A percentile compares a stretch with the other conserved stretches of the same genome.
Conservation (phyloP, 92 coral and sea anemone species). For the Ricordea florida region DNA sequence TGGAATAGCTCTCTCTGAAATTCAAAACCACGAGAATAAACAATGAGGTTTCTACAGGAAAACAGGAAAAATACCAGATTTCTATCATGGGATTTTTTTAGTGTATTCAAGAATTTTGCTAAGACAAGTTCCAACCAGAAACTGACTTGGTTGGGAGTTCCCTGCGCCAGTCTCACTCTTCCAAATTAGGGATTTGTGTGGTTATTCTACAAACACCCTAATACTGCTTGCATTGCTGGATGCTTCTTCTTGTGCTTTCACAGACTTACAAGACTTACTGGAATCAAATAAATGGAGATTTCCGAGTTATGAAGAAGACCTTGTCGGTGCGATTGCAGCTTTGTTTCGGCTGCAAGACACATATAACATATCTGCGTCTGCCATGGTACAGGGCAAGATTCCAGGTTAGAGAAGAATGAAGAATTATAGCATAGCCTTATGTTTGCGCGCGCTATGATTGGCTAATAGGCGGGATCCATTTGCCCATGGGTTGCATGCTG, state of each 20-base stretch:
- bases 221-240: background rate
- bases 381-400: conserved; percentile 69
- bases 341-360: conserved; percentile 90
- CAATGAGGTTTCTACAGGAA: too few relatives aligned
- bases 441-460: background rate
- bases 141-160: too few relatives aligned
- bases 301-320: conserved; percentile 67
- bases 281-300: conserved; percentile 35
- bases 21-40: too few relatives aligned
- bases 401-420: conserved; percentile 54
- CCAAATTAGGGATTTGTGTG: too few relatives aligned
- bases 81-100: too few relatives aligned
- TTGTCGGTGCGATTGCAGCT: conserved; percentile 82
- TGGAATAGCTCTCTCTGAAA: too few relatives aligned
- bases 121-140: too few relatives aligned
- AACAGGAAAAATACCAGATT: too few relatives aligned
- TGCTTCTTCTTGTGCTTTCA: background rate
- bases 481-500: too few relatives aligned
- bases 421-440: background rate
- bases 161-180: too few relatives aligned
- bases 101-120: too few relatives aligned
- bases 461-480: too few relatives aligned
- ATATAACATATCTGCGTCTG: conserved; percentile 68
- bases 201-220: background rate
- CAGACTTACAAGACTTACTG: conserved; percentile 54